Base-by-base conservation (phyloP, 2,113 vertebrate species). In the Boleophthalmus pectinirostris region DNA sequence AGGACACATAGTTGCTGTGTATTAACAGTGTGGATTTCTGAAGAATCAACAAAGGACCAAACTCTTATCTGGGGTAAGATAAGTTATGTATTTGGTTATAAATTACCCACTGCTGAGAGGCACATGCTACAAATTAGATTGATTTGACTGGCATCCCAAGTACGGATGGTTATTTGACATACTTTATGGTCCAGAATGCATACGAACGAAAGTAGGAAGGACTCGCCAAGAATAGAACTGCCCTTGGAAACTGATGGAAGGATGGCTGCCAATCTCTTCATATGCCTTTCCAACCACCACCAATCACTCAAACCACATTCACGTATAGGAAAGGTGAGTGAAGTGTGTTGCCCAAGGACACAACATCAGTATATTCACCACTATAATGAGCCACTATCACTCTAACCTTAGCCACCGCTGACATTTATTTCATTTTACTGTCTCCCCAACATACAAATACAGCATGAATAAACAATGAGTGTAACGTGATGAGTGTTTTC, bases 401-500 rank as follows among this genome's bases (percentile, higher is more conserved):
- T 54, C 16, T 53, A 54, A 54, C 51, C 51, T 54, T 20, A 54
- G 16, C 51, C 20, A 21, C 46, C 13, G 15, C 51, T n/a, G 20
- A 6, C 51, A 21, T 21, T 21, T 54, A 54, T 54, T 54, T n/a
- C 49, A 21, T 21, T 54, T 54, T 5, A 18, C 1, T 51, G 47
- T 20, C 47, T 20, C 16, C 15, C 16, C 16, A 7, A 51, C 47
- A 49, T 49, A 49, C 47, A 49, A 49, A 13, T 49, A 18, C 47
- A 16, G 47, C 47, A 49, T 49, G 56, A 6, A 24, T 21, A 57
- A 57, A 23, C 12, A 3, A 57, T 21, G 21, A 24, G 54, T 21
- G 56, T 21, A 14, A 2, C 18, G 68, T 49, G 14, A 25, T 38
- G 15, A 33, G 29, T 58, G 46, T 54, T 81, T 69, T 79, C 25